Percentiles rank a stretch among this genome's conserved stretches.
These are phyloP conservation scores for Drosophila buzzatii DNA, from an alignment of 2,888 invertebrate species.

Conservation along the genomic window DNA sequence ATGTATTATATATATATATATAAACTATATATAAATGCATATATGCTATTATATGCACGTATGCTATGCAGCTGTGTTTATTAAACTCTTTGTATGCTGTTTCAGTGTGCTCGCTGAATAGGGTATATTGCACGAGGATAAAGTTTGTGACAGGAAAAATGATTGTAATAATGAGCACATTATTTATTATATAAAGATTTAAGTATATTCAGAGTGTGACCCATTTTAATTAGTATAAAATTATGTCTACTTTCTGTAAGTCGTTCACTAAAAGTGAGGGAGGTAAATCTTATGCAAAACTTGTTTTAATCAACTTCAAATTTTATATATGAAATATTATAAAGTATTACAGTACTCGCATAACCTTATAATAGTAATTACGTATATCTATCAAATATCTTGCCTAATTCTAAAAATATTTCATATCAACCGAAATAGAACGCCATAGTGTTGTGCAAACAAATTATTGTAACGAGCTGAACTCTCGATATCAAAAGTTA, in stretches of 20 bases:
- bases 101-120: not conserved
- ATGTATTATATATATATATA: conserved; percentile 26
- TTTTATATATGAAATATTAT: not conserved
- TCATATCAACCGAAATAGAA: conserved; percentile 24
- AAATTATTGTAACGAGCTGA: conserved; percentile 35
- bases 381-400: conserved; percentile 1
- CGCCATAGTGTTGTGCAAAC: conserved; percentile 11
- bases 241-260: no score
- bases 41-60: not conserved
- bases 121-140: conserved; percentile 6
- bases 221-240: not conserved
- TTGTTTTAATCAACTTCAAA: not conserved
- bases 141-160: not conserved
- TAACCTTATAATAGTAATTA: not conserved
- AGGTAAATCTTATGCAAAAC: no score
- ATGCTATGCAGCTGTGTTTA: conserved; percentile 7
- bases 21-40: conserved; percentile 24
- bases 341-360: not conserved
- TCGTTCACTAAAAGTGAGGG: no score
- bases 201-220: not conserved
- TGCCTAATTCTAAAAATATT: not conserved
- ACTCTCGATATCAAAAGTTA: conserved; percentile 32
- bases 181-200: not conserved
- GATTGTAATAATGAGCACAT: not conserved
- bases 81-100: conserved; percentile 13